Conservation (phyloP, 2,113 vertebrate species). For the Pandion haliaetus region DNA sequence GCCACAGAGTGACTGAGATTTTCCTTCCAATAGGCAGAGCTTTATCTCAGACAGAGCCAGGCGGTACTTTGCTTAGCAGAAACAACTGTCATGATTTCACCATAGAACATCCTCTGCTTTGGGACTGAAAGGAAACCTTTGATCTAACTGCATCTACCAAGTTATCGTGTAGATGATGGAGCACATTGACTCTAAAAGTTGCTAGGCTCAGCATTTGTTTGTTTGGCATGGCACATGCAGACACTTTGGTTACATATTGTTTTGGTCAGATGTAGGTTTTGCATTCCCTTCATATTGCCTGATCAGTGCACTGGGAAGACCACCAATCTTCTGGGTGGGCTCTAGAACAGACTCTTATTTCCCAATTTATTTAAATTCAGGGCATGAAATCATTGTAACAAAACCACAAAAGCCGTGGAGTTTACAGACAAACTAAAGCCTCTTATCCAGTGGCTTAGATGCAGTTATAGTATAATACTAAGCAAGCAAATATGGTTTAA, state of each 20-base stretch:
- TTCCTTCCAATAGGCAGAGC: conserved; percentile 14
- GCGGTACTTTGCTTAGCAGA: background rate
- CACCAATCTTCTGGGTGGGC: conserved; percentile 11
- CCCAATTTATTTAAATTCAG: background rate
- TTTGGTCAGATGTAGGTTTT: conserved; percentile 1
- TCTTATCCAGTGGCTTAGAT: background rate
- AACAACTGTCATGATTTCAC: background rate
- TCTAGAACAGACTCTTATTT: background rate
- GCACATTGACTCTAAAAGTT: background rate
- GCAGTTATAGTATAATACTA: background rate
- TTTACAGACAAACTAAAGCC: background rate
- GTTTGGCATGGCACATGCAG: background rate
- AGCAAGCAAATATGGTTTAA: background rate
- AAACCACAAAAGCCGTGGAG: conserved; percentile 7
- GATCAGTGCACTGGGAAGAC: background rate
- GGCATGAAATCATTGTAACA: background rate
- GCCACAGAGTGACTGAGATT: conserved; percentile 46
- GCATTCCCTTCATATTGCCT: background rate
- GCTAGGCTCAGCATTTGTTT: background rate
- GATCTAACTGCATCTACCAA: background rate
- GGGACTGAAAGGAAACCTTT: background rate
- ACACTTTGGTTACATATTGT: background rate
- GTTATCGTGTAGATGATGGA: background rate
- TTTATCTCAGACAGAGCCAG: background rate
- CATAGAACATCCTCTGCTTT: background rate